Conservation (phyloP, 2,888 invertebrate genomes). For the Cosmia pyralina region DNA sequence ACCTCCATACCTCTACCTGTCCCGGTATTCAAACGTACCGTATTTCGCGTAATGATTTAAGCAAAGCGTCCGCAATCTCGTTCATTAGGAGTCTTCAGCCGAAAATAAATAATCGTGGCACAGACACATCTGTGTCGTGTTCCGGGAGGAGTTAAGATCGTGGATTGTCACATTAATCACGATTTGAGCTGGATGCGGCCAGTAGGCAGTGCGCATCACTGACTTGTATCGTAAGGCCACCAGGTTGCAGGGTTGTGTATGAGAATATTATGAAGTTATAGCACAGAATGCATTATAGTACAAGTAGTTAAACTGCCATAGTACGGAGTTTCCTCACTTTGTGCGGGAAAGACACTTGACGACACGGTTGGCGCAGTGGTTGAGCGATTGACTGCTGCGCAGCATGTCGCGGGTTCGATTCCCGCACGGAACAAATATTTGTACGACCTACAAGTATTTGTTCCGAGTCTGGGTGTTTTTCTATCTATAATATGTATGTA, state of each 20-base stretch:
- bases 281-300: too few species aligned
- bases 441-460: too few species aligned
- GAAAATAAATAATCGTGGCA: constrained; percentile 74
- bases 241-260: constrained; percentile 15
- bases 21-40: constrained; percentile 54
- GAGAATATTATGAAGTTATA: background rate
- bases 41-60: constrained; percentile 62
- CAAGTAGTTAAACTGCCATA: too few species aligned
- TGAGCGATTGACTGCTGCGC: too few species aligned
- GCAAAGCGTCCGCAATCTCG: constrained; percentile 52
- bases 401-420: too few species aligned
- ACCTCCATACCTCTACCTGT: constrained; percentile 13
- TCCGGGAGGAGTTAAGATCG: constrained; percentile 75
- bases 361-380: too few species aligned
- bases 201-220: constrained; percentile 76
- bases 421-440: too few species aligned
- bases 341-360: too few species aligned
- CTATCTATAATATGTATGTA: too few species aligned
- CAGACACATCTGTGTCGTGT: constrained; percentile 64
- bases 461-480: too few species aligned
- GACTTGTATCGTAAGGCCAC: constrained; percentile 67
- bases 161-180: constrained; percentile 81
- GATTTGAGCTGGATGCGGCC: constrained; percentile 75
- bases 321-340: too few species aligned
- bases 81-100: constrained; percentile 69